Conservation (phyloP, 2,113 vertebrate species). For the Malurus cyaneus region DNA sequence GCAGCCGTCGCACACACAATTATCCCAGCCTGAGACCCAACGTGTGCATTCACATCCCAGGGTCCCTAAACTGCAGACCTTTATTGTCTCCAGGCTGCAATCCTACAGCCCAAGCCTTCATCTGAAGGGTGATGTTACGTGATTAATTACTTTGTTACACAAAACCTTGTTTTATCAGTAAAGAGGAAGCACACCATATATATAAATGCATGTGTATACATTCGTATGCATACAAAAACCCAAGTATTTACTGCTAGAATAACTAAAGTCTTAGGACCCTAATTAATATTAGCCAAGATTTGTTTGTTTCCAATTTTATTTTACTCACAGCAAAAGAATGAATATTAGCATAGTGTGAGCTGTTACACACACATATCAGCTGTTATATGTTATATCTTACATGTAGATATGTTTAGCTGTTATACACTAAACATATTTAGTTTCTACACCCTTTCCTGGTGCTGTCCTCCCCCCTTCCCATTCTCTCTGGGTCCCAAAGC, state of each 20-base stretch:
- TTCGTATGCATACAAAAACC: not conserved
- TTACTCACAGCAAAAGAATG: not conserved
- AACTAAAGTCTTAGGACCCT: not conserved
- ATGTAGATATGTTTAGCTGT: no score
- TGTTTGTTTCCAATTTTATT: not conserved
- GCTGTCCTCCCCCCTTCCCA: not conserved
- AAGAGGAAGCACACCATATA: not conserved
- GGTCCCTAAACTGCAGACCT: not conserved
- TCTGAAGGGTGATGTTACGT: not conserved
- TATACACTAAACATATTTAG: no score
- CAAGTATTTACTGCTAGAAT: not conserved
- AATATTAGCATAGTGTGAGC: not conserved
- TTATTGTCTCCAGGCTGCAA: not conserved
- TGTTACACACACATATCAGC: not conserved
- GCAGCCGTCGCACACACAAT: not conserved
- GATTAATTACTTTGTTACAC: not conserved
- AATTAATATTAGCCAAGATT: not conserved
- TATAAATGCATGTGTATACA: not conserved
- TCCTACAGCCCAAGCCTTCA: not conserved
- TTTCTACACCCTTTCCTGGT: not conserved
- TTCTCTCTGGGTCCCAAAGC: not conserved
- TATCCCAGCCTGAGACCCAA: not conserved
- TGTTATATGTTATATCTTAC: no score
- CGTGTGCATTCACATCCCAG: not conserved
- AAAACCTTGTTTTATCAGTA: not conserved